These are phyloP conservation scores for Halcyon leucocephala DNA, from an alignment of 2,797 vertebrate species.

Conservation along the genomic window DNA sequence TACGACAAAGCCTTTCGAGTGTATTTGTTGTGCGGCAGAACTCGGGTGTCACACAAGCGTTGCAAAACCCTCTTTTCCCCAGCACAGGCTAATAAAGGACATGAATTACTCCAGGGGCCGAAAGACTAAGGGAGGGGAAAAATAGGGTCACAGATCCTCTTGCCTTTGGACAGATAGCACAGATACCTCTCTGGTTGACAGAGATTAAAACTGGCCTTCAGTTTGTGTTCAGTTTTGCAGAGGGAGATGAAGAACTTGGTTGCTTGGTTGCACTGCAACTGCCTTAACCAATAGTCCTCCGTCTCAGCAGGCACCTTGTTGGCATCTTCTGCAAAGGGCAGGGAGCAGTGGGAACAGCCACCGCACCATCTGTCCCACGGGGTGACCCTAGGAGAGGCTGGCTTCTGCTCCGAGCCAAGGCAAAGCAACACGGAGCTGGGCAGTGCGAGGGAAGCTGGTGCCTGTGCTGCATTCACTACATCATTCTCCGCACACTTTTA, in stretches of 20 bases:
- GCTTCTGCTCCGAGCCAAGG: background rate
- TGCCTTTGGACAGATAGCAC: background rate
- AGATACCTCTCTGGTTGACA: fast-evolving
- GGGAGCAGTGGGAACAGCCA: background rate
- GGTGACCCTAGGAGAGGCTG: background rate
- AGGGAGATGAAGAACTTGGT: background rate
- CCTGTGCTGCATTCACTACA: fast-evolving
- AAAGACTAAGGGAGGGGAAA: background rate
- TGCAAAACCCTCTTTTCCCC: background rate
- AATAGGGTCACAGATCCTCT: background rate
- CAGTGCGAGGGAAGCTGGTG: background rate
- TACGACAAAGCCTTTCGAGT: slow-evolving; percentile 3
- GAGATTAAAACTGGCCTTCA: background rate
- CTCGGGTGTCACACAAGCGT: background rate
- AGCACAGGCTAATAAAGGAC: background rate
- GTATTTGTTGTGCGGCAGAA: background rate
- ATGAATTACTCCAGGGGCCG: background rate
- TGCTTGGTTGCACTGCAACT: background rate
- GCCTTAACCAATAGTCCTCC: background rate
- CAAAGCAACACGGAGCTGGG: background rate
- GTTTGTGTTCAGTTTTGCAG: background rate
- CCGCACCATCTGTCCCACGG: fast-evolving
- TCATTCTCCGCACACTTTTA: background rate
- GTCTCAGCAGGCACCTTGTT: background rate
- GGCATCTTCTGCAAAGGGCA: background rate